Evolutionary conservation across 2,113 vertebrate genomes (phyloP).

Genomic region (Sciurus niger): DNA sequence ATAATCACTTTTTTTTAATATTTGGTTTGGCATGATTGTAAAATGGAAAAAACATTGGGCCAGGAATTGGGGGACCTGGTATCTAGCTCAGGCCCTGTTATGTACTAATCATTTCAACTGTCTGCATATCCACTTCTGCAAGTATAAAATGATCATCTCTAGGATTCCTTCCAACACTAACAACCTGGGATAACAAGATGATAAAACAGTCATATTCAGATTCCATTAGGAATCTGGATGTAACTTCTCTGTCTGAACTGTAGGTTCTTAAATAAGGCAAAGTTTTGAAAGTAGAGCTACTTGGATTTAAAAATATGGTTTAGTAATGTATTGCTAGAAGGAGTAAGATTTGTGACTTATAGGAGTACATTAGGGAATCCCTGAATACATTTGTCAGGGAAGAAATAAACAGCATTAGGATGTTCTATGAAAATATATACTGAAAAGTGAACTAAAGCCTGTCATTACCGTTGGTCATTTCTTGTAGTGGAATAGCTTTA

Average conservation of each 20-base stretch:
- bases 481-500: not conserved
- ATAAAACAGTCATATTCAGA: not conserved
- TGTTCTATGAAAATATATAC: not conserved
- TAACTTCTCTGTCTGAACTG: conserved; percentile 9
- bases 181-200: not conserved
- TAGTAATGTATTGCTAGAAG: not conserved
- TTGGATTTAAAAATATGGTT: not conserved
- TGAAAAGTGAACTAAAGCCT: not conserved
- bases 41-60: conserved; percentile 28
- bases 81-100: not conserved
- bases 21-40: not conserved
- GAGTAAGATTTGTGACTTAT: not conserved
- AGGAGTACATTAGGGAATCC: not conserved
- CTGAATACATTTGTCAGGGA: not conserved
- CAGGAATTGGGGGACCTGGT: not conserved
- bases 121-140: conserved; percentile 15
- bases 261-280: not conserved
- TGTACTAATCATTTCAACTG: not conserved
- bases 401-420: conserved; percentile 19
- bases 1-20: not conserved
- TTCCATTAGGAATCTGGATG: not conserved
- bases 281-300: not conserved
- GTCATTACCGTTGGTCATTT: not conserved
- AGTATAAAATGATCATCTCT: not conserved
- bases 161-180: not conserved